phyloP scores from a whole-genome alignment of 2,113 vertebrate species.

The Odocoileus hemionus region DNA sequence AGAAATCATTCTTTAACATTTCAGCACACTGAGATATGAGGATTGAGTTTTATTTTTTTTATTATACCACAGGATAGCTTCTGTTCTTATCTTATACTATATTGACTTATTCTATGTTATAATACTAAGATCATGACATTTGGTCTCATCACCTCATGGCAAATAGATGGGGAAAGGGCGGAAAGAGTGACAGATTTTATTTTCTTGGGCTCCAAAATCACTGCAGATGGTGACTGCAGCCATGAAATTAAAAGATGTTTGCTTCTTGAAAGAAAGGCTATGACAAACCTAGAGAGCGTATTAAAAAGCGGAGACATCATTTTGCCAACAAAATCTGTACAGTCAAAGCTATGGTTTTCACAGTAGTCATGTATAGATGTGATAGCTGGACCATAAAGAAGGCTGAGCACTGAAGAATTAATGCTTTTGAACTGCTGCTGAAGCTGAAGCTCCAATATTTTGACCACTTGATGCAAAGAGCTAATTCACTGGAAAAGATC shows the following conservation, averaged over 20 bases:
- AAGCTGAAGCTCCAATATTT: background rate
- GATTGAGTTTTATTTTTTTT: background rate
- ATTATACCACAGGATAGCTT: background rate
- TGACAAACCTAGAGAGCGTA: background rate
- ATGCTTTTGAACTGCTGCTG: background rate
- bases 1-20: background rate
- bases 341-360: background rate
- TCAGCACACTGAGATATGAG: background rate
- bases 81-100: background rate
- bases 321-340: background rate
- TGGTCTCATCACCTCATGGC: background rate
- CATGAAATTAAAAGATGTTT: background rate
- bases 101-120: background rate
- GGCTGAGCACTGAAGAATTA: background rate
- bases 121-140: background rate
- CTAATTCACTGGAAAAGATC: background rate
- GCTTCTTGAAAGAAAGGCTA: background rate
- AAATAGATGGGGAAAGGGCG: background rate
- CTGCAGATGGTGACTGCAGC: background rate
- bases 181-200: background rate
- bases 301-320: background rate
- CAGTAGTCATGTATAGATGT: background rate
- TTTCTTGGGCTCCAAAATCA: background rate
- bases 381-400: background rate
- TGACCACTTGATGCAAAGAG: background rate